Percentiles rank a stretch among this genome's conserved stretches.
These are phyloP conservation scores for Pachycephus smyrnensis DNA, from an alignment of 2,888 invertebrate species.

Conservation along the genomic window DNA sequence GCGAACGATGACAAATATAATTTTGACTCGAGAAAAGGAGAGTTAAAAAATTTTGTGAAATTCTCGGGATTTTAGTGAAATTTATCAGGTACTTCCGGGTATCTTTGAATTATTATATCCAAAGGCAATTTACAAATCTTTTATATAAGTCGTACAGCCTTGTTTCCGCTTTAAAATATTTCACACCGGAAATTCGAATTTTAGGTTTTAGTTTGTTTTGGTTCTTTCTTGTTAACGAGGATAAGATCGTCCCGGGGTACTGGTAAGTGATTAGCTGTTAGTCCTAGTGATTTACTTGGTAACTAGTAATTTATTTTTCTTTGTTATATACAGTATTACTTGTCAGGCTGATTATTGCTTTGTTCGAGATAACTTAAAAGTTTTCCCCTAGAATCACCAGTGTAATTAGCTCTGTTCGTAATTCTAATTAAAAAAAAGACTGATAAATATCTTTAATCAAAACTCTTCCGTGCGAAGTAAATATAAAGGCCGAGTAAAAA, in stretches of 20 bases:
- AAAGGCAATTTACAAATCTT: background rate
- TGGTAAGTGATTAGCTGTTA: background rate
- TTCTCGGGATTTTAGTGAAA: background rate
- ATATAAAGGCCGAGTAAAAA: background rate
- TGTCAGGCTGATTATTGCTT: background rate
- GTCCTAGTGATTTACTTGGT: background rate
- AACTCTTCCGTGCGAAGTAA: background rate
- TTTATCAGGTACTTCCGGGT: background rate
- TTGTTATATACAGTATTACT: background rate
- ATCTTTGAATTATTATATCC: no score
- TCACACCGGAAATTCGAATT: background rate
- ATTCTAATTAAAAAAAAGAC: no score
- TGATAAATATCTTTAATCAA: no score
- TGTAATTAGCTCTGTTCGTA: background rate
- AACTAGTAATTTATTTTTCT: background rate
- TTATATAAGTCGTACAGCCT: background rate
- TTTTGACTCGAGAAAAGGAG: background rate
- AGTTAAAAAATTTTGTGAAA: background rate
- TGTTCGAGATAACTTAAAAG: background rate
- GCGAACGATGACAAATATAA: background rate
- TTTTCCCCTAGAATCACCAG: background rate
- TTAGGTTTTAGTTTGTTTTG: background rate
- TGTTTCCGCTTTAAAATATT: background rate
- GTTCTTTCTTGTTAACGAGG: background rate
- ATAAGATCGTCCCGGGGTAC: background rate